Evolutionary conservation across 2,113 vertebrate species (phyloP), one percentile per base, ranked within the genome.

Genomic region (Bambusicola thoracicus): DNA sequence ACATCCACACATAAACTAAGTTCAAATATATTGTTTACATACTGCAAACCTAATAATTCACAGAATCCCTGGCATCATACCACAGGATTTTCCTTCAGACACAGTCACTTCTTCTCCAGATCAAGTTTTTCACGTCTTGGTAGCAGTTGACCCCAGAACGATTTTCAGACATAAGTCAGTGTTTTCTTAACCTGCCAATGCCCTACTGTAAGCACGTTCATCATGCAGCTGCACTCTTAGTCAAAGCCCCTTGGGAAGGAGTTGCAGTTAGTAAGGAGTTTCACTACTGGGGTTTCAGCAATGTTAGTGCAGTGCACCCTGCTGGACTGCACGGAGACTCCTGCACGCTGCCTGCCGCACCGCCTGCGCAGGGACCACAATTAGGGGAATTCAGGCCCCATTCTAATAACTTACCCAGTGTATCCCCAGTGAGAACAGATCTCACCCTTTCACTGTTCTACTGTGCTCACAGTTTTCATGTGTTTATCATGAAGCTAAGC

Each of bases 111-210:
- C 56, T 77, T 44, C 85, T 93, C 67, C 93, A 32, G 79, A 68
- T 82, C 77, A 8, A 32, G 25, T 73, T 92, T 85, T 85, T 59
- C 90, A 44, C 11, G 29, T 75, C 61, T 78, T 58, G 82, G 92
- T 81, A 96, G 96, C 92, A 92, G 91, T 55, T 92, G 92, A 95
- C 89, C 95, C 90, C 69, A 43, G 70, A 63, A 77, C 40, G 82
- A 11, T 82, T 90, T 72, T 73, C 51, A 96, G 91, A 53, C 93
- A 29, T 48, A 75, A 93, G 72, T 51, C 80, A 61, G 66, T 92
- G 95, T 96, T 97, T 94, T 58, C 61, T 90, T 96, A 95, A 94
- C 85, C 95, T 9, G 81, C 62, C 74, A n/a, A 40, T 94, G 95
- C 92, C 95, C 96, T 38, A 10, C 92, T 75, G 92, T 6, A 30